Evolutionary conservation across 1,140 invertebrate genomes (phyloP).

Genomic region (Amyelois transitella): DNA sequence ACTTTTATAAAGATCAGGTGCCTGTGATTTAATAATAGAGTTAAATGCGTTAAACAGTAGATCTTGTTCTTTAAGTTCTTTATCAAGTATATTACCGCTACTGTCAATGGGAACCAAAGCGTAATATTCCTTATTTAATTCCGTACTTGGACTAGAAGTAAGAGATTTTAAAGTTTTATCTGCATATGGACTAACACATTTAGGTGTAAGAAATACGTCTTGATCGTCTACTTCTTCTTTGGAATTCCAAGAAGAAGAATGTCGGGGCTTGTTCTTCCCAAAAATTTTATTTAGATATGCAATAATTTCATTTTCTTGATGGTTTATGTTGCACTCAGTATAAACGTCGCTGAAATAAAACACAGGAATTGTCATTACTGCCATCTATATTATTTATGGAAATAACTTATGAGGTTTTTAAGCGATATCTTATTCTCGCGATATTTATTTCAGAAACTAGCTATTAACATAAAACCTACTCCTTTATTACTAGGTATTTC

Average conservation of each 20-base stretch:
- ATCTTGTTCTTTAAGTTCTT: conserved; percentile 62
- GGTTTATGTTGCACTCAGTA: conserved; percentile 60
- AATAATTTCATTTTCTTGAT: conserved; percentile 61
- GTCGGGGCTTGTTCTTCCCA: conserved; percentile 19
- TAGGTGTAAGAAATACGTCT: conserved; percentile 52
- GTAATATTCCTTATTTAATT: conserved; percentile 58
- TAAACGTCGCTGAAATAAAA: conserved; percentile 54
- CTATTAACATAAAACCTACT: too few relatives aligned
- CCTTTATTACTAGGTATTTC: too few relatives aligned
- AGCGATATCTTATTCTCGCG: too few relatives aligned
- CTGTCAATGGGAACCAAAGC: conserved; percentile 60
- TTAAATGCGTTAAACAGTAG: conserved; percentile 61
- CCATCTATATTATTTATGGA: too few relatives aligned
- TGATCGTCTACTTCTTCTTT: conserved; percentile 40
- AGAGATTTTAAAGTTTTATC: conserved; percentile 41
- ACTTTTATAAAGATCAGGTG: conserved; percentile 27
- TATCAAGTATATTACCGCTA: conserved; percentile 47
- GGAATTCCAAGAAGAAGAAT: conserved; percentile 16
- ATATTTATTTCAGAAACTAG: too few relatives aligned
- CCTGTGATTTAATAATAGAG: conserved; percentile 55
- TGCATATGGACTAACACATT: conserved; percentile 44
- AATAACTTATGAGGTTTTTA: too few relatives aligned
- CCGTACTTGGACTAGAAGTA: conserved; percentile 51
- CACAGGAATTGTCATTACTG: too few relatives aligned
- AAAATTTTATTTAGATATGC: conserved; percentile 43